phyloP scores from a whole-genome alignment of 2,797 vertebrate genomes.

The Limosa lapponica region DNA sequence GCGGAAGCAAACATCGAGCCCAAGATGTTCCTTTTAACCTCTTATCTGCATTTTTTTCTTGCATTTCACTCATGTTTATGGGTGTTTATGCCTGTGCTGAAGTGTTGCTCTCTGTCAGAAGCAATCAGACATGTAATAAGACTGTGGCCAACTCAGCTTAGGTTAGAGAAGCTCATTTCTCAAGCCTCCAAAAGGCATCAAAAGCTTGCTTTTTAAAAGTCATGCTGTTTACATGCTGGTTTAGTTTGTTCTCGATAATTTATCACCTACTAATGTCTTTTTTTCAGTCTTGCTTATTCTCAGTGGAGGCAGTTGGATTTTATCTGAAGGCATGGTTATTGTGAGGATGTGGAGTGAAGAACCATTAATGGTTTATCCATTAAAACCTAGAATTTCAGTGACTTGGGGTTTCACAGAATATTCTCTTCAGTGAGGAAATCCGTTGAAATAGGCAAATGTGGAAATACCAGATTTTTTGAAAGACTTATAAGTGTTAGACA shows the following conservation, averaged over 20 bases:
- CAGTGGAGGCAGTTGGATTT: slow-evolving; percentile 19
- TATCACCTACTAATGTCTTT: slow-evolving; percentile 43
- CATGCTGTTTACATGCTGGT: slow-evolving; percentile 17
- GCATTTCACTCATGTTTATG: background rate
- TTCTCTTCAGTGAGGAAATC: background rate
- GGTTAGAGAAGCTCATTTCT: slow-evolving; percentile 37
- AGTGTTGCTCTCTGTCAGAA: slow-evolving; percentile 42
- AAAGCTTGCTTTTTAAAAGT: slow-evolving; percentile 29
- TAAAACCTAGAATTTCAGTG: background rate
- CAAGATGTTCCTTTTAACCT: background rate
- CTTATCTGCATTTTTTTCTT: background rate
- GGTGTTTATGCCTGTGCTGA: slow-evolving; percentile 6
- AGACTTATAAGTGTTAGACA: background rate
- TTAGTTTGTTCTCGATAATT: slow-evolving; percentile 67
- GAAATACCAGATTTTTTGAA: background rate
- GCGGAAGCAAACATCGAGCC: background rate
- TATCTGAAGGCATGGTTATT: background rate
- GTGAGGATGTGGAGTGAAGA: background rate
- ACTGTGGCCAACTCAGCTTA: background rate
- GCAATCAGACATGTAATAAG: slow-evolving; percentile 7
- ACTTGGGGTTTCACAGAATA: background rate
- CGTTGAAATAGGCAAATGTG: background rate
- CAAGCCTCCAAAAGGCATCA: slow-evolving; percentile 26
- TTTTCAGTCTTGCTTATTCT: slow-evolving; percentile 28
- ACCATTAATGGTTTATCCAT: background rate